Evolutionary conservation across 2,888 invertebrate species (phyloP), one percentile per base, ranked within the genome.

Genomic region (Agriopis aurantiaria): DNA sequence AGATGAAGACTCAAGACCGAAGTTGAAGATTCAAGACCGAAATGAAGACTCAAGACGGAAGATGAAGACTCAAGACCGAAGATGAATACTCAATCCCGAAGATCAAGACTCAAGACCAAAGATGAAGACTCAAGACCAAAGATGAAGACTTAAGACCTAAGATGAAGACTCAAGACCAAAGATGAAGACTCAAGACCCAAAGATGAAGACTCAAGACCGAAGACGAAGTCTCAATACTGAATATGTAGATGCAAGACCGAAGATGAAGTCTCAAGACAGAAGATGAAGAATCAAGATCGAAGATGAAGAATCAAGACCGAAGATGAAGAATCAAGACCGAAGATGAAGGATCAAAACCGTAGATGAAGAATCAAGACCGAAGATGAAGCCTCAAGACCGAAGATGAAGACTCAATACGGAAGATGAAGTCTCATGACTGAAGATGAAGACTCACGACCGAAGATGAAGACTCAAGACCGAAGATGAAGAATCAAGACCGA

Each of bases 1-100:
- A 14, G 43, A 33, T 23, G 17, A 58, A 41, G 72, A 64, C 60
- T 52, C 56, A 46, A 55, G 12, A 72, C 10, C 0, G 12, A 23
- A 53, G 11, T 12, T 4, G 9, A 8, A 14, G n/a, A 17, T 0
- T 23, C 33, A 53, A 53, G 23, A 53, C 33, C 3, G 17, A 58
- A 45, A 33, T 33, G 23, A 58, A 58, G 46, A 48, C 11, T 17
- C 48, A 59, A 59, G 12, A 48, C 33, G 10, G 46, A 58, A 58
- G 14, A 23, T n/a, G 57, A 3, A 41, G 14, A 45, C 12, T 14
- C 12, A 14, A 43, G 43, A 57, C 7, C 43, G 14, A 57, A 51
- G 14, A 33, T 11, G 55, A 40, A 40, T 7, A 40, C 12, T 12
- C 2, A 55, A 55, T 12, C 40, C 33, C 1, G 9, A 55, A 55